These are phyloP conservation scores for Ophion ellenae DNA, from an alignment of 2,888 invertebrate genomes.

Conservation along the genomic window DNA sequence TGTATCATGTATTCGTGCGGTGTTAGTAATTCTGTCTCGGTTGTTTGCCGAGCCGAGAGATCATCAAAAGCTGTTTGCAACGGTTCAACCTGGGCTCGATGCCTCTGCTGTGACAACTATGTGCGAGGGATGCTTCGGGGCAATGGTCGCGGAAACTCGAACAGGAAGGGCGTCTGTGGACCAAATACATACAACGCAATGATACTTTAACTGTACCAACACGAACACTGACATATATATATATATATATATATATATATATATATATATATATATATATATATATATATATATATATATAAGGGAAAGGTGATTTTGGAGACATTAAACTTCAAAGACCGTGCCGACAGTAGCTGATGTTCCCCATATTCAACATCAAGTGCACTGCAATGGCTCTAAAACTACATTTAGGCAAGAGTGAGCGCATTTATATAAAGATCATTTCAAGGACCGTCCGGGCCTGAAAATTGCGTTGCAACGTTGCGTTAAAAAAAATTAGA, in stretches of 20 bases:
- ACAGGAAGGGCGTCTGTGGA: constrained; percentile 45
- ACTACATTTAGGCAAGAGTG: too few relatives aligned
- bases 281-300: constrained; percentile 2
- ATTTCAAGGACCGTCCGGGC: too few relatives aligned
- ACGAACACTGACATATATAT: constrained; percentile 30
- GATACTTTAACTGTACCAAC: constrained; percentile 76
- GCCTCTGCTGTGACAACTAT: constrained; percentile 21
- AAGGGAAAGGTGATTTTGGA: not conserved
- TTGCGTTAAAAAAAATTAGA: too few relatives aligned
- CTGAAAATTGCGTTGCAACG: too few relatives aligned
- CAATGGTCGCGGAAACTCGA: constrained; percentile 41
- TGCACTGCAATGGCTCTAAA: too few relatives aligned
- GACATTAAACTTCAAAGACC: not conserved
- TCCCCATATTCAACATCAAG: too few relatives aligned
- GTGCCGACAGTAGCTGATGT: too few relatives aligned
- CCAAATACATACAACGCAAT: constrained; percentile 67
- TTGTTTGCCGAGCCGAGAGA: constrained; percentile 60
- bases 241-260: not conserved
- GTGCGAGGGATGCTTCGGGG: constrained; percentile 22
- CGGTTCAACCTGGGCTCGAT: constrained; percentile 49
- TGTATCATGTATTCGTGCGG: constrained; percentile 37
- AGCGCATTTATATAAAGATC: too few relatives aligned
- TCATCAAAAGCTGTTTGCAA: constrained; percentile 68
- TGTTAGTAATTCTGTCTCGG: constrained; percentile 49
- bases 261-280: constrained; percentile 2